Percentiles rank a stretch among this genome's conserved stretches.
Conservation (phyloP, 2,888 invertebrate genomes). For the Empis stercorea region DNA sequence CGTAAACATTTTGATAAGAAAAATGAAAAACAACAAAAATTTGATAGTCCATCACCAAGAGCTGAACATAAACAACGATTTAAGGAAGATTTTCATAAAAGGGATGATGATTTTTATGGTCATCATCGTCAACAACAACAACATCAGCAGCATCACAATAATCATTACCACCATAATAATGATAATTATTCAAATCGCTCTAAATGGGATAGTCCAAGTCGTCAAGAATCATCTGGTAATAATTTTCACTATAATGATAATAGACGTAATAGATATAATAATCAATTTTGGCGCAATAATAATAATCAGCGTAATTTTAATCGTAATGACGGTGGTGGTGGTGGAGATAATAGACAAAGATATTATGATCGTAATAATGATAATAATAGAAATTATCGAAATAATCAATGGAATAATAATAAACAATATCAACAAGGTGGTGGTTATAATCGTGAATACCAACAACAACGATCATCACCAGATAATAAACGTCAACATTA, state of each 20-base stretch:
- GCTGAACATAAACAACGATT: no score
- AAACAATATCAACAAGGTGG: no score
- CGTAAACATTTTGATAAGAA: slow-evolving; percentile 11
- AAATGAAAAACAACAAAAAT: slow-evolving; percentile 1
- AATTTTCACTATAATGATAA: no score
- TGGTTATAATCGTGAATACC: no score
- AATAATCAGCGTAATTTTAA: slow-evolving; percentile 9
- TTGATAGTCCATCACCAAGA: no score
- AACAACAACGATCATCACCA: slow-evolving; percentile 4
- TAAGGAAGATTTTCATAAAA: no score
- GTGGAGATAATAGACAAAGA: slow-evolving; percentile 12
- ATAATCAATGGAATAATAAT: no score
- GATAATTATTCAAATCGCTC: slow-evolving; percentile 17
- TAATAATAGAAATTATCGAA: no score
- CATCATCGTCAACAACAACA: slow-evolving; percentile 6
- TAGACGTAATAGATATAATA: no score
- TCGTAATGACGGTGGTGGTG: slow-evolving; percentile 11
- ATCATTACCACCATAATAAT: no score
- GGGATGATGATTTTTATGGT: slow-evolving; percentile 4
- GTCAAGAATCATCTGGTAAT: slow-evolving; percentile 5
- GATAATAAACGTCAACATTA: slow-evolving; percentile 9
- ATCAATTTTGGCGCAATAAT: slow-evolving; percentile 1
- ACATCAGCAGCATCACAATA: no score
- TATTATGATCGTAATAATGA: slow-evolving; percentile 12
- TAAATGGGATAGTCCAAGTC: slow-evolving; percentile 25